These are phyloP conservation scores for Criorhina ranunculi DNA, from an alignment of 2,888 invertebrate species.

Conservation along the genomic window DNA sequence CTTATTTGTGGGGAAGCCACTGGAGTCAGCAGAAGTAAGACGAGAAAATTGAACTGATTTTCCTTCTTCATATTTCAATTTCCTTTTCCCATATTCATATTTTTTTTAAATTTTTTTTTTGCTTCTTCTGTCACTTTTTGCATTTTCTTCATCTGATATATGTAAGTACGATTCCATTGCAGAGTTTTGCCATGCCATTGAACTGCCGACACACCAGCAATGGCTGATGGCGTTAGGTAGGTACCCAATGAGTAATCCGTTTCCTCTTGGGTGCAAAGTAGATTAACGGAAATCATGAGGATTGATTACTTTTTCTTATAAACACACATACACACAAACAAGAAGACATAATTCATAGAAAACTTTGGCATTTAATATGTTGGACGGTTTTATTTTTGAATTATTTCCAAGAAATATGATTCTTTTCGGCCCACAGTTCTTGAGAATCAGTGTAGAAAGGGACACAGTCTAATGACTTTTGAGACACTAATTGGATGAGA, in stretches of 20 bases:
- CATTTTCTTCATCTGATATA: slow-evolving; percentile 47
- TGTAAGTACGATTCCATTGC: slow-evolving; percentile 54
- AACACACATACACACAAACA: background rate
- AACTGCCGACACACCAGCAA: slow-evolving; percentile 18
- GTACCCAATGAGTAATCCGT: slow-evolving; percentile 45
- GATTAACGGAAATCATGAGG: slow-evolving; percentile 69
- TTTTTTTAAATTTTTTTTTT: background rate
- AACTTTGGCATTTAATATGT: slow-evolving; percentile 10
- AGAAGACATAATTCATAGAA: background rate
- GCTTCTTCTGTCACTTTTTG: background rate
- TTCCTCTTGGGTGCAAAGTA: slow-evolving; percentile 68
- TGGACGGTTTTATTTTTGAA: slow-evolving; percentile 16
- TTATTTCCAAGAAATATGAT: background rate
- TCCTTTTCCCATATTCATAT: background rate
- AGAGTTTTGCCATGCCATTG: slow-evolving; percentile 36
- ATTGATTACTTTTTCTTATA: slow-evolving; percentile 64
- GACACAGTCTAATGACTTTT: background rate
- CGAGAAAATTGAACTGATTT: slow-evolving; percentile 62
- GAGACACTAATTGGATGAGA: slow-evolving; percentile 10
- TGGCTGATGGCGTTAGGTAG: slow-evolving; percentile 7
- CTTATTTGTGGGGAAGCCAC: slow-evolving; percentile 28
- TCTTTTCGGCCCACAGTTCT: background rate
- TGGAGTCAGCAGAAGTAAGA: background rate
- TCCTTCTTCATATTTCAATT: slow-evolving; percentile 44
- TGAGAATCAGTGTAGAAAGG: background rate